These are phyloP conservation scores for Teleogryllus occipitalis DNA, from an alignment of 1,140 invertebrate species.

Conservation along the genomic window DNA sequence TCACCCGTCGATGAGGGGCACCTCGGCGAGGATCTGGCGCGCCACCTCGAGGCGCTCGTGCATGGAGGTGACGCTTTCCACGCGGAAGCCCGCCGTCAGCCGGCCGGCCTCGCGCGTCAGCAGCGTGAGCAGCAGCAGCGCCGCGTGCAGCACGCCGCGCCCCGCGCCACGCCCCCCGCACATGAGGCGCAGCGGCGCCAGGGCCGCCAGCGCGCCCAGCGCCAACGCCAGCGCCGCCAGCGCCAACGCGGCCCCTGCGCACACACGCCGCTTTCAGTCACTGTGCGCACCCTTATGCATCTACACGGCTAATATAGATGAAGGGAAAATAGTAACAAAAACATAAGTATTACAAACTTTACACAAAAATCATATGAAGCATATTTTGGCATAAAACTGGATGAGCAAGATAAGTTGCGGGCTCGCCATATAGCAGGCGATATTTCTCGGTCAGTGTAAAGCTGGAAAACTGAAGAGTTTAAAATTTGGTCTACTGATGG, in stretches of 20 bases:
- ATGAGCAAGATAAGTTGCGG: no score
- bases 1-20: constrained; percentile 48
- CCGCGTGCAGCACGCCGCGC: constrained; percentile 14
- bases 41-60: constrained; percentile 43
- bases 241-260: not conserved
- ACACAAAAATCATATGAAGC: no score
- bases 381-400: no score
- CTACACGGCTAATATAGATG: no score
- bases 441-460: no score
- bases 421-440: no score
- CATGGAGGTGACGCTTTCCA: constrained; percentile 27
- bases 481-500: no score
- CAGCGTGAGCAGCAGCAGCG: constrained; percentile 18
- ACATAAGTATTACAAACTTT: no score
- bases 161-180: constrained; percentile 2
- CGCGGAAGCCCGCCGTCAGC: constrained; percentile 17
- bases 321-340: no score
- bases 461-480: no score
- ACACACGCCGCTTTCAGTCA: no score
- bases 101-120: constrained; percentile 17
- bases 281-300: no score
- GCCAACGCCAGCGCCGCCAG: not conserved
- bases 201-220: not conserved
- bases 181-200: not conserved
- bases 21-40: constrained; percentile 43